Evolutionary conservation across 2,797 vertebrate genomes (phyloP).

Genomic region (Pipistrellus kuhlii): DNA sequence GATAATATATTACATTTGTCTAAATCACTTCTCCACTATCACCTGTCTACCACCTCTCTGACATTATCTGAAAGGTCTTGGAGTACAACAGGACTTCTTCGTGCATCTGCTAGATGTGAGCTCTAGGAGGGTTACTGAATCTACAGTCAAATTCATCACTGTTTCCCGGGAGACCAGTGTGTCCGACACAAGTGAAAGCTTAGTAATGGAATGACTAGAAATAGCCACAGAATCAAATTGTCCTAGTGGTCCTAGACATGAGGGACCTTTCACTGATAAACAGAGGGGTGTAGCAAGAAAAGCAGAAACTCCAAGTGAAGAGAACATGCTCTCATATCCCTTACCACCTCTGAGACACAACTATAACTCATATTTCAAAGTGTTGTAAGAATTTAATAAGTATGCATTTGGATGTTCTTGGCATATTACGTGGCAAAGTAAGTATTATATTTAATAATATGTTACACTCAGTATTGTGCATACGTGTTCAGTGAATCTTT

Average conservation of each 20-base stretch:
- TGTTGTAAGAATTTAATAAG: not conserved
- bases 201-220: not conserved
- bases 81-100: not conserved
- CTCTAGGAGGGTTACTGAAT: rapidly evolving
- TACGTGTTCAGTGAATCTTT: not conserved
- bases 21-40: not conserved
- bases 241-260: not conserved
- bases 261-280: not conserved
- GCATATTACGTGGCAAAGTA: not conserved
- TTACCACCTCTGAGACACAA: not conserved
- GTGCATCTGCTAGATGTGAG: not conserved
- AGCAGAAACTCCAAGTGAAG: not conserved
- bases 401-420: not conserved
- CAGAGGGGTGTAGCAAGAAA: not conserved
- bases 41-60: not conserved
- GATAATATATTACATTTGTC: not conserved
- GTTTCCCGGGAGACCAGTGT: not conserved
- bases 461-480: not conserved
- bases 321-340: not conserved
- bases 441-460: not conserved
- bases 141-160: not conserved
- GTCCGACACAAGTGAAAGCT: not conserved
- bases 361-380: not conserved
- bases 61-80: not conserved
- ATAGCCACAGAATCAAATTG: not conserved